These are phyloP conservation scores for Desoria tigrina DNA, from an alignment of 2,888 invertebrate species.

Conservation along the genomic window DNA sequence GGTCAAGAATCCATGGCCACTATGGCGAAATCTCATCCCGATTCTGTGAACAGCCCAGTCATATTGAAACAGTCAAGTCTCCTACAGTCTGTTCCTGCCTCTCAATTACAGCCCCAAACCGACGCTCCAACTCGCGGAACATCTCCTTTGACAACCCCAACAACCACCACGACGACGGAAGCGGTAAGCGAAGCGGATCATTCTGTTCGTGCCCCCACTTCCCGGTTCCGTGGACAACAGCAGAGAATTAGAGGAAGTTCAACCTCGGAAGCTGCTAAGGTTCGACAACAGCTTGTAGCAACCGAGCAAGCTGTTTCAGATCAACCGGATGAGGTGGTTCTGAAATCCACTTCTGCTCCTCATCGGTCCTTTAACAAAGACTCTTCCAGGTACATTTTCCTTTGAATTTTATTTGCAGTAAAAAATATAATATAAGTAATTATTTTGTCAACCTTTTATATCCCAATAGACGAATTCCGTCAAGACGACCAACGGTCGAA, in stretches of 20 bases:
- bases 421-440: background rate
- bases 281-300: slow-evolving; percentile 1
- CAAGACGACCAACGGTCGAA: slow-evolving; percentile 31
- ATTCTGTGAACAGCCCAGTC: slow-evolving; percentile 46
- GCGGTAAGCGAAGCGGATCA: slow-evolving; percentile 20
- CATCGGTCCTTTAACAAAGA: slow-evolving; percentile 20
- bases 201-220: slow-evolving; percentile 6
- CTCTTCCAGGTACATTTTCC: slow-evolving; percentile 17
- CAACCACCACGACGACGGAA: slow-evolving; percentile 32
- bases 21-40: slow-evolving; percentile 40
- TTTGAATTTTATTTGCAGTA: too few species aligned
- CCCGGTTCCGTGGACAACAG: slow-evolving; percentile 34
- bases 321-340: slow-evolving; percentile 27
- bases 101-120: slow-evolving; percentile 24
- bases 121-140: slow-evolving; percentile 7
- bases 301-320: slow-evolving; percentile 11
- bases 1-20: slow-evolving; percentile 32
- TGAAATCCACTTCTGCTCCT: slow-evolving; percentile 14
- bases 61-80: slow-evolving; percentile 49
- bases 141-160: slow-evolving; percentile 21
- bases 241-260: slow-evolving; percentile 30
- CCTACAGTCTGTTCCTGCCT: slow-evolving; percentile 43
- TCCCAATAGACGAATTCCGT: slow-evolving; percentile 26
- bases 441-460: background rate
- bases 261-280: slow-evolving; percentile 1